Evolutionary conservation across 2,113 vertebrate species (phyloP).

Genomic region (Macrotis lagotis): DNA sequence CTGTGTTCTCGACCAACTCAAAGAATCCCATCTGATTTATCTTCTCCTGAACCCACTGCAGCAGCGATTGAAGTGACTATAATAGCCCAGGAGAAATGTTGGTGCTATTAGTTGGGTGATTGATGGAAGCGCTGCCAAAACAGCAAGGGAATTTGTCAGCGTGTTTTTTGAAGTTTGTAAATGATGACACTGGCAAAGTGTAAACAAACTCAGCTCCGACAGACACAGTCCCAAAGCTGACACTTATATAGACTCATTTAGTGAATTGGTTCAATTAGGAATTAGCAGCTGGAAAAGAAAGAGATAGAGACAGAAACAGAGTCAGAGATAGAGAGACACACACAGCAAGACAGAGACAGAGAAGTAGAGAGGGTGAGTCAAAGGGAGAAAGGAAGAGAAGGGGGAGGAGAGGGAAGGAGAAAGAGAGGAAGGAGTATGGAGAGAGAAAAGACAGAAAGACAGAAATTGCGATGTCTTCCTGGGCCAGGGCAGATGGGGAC

Average conservation of each 20-base stretch:
- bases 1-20: slow-evolving; percentile 77
- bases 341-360: background rate
- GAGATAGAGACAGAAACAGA: background rate
- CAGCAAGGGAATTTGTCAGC: slow-evolving; percentile 80
- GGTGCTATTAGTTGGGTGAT: slow-evolving; percentile 82
- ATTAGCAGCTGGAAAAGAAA: slow-evolving; percentile 61
- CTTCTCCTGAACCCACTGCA: slow-evolving; percentile 71
- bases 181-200: slow-evolving; percentile 77
- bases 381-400: background rate
- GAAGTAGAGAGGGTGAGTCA: background rate
- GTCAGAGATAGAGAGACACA: background rate
- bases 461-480: background rate
- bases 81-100: slow-evolving; percentile 84
- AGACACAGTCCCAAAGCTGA: slow-evolving; percentile 71
- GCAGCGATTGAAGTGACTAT: slow-evolving; percentile 82
- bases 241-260: slow-evolving; percentile 54
- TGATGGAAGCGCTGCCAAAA: slow-evolving; percentile 80
- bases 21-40: slow-evolving; percentile 82
- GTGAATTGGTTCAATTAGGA: slow-evolving; percentile 72
- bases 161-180: slow-evolving; percentile 80
- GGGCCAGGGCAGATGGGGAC: slow-evolving; percentile 16
- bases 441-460: background rate
- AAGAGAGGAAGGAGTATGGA: background rate
- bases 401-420: background rate
- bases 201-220: slow-evolving; percentile 74